Conservation (phyloP, 2,888 invertebrate species). For the Troilus luridus region DNA sequence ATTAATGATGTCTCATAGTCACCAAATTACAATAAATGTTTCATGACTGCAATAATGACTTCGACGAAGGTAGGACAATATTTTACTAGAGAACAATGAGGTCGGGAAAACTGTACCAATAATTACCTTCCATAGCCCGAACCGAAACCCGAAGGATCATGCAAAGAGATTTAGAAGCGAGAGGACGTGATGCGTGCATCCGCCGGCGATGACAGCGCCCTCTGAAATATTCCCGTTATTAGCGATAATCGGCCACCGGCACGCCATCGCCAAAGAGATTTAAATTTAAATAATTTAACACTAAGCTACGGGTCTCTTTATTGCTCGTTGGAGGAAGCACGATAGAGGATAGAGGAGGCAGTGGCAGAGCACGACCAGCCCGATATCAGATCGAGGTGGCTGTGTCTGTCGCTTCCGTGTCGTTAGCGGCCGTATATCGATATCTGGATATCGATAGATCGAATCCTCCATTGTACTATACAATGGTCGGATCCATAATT, state of each 20-base stretch:
- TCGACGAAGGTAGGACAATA: not conserved
- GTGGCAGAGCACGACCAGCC: not conserved
- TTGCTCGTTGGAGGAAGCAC: not conserved
- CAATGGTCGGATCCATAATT: no score
- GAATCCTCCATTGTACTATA: not conserved
- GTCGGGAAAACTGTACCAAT: not conserved
- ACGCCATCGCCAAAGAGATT: conserved; percentile 32
- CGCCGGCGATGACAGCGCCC: conserved; percentile 12
- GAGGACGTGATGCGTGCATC: not conserved
- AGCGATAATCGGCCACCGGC: conserved; percentile 22
- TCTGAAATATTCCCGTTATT: conserved; percentile 45
- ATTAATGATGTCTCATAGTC: not conserved
- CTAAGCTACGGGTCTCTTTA: not conserved
- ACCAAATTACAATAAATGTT: not conserved
- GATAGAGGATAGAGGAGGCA: not conserved
- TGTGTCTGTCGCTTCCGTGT: not conserved
- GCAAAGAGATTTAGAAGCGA: not conserved
- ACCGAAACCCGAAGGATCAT: not conserved
- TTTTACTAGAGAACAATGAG: not conserved
- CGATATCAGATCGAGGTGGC: not conserved
- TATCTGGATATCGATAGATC: not conserved
- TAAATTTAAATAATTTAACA: conserved; percentile 49
- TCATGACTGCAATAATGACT: not conserved
- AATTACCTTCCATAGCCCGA: not conserved
- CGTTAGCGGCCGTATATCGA: not conserved